Evolutionary conservation across 64 coral and sea anemone genomes (phyloP), one percentile per base, ranked within the genome.

Genomic region (Stylophora pistillata): DNA sequence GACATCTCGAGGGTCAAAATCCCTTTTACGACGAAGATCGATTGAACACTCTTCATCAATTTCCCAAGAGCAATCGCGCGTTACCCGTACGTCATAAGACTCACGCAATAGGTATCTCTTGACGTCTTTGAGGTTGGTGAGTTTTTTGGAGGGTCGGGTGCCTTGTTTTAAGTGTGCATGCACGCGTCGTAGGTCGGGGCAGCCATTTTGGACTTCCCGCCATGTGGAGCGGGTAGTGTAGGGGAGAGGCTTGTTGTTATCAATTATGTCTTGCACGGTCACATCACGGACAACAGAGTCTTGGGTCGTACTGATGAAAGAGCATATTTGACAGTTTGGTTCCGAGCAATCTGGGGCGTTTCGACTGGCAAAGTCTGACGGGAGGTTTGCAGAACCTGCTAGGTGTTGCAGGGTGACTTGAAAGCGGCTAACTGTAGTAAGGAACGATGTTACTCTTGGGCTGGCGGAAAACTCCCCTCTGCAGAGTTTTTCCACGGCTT

Each of bases 41-140:
- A n/a, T n/a, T n/a, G n/a, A n/a, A n/a, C n/a, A n/a, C n/a, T n/a
- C n/a, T n/a, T n/a, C n/a, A n/a, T n/a, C n/a, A n/a, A n/a, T n/a
- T n/a, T n/a, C n/a, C n/a, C n/a, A n/a, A n/a, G n/a, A n/a, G n/a
- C n/a, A n/a, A n/a, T n/a, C n/a, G n/a, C n/a, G n/a, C n/a, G n/a
- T n/a, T n/a, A n/a, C n/a, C n/a, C n/a, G n/a, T n/a, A n/a, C n/a
- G n/a, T n/a, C n/a, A n/a, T n/a, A n/a, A n/a, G n/a, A n/a, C n/a
- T n/a, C n/a, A n/a, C n/a, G n/a, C n/a, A n/a, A n/a, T 27, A 58
- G 55, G 18, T 88, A 53, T 30, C 7, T 6, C 68, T 71, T 86
- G 20, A 76, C 74, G 15, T 88, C 72, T 88, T 57, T 88, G 21
- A 88, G 58, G 58, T 86, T 86, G 11, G 60, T 86, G 5, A 71